A percentile compares a stretch with the other conserved stretches of the same genome.
These are phyloP conservation scores for Hippopotamus amphibius DNA, from an alignment of 2,113 vertebrate genomes.

Conservation along the genomic window DNA sequence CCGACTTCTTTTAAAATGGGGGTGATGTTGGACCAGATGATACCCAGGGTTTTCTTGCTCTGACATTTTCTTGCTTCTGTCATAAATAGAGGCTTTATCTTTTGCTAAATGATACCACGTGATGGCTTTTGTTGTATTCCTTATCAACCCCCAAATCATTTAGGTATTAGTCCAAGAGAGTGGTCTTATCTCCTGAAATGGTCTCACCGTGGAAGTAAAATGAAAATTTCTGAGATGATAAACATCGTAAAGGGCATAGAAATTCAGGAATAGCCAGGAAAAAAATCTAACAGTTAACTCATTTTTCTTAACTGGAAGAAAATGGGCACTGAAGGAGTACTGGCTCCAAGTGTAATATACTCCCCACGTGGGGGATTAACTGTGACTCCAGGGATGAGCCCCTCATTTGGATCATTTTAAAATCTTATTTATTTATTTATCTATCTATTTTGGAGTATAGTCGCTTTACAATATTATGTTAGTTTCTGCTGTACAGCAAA, in stretches of 20 bases:
- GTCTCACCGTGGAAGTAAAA: neutral
- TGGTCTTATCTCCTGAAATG: neutral
- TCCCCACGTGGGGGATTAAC: neutral
- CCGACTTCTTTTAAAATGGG: neutral
- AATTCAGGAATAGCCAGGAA: neutral
- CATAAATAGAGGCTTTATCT: conserved; percentile 1
- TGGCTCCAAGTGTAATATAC: neutral
- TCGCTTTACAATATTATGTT: no score
- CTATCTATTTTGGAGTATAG: no score
- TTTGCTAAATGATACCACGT: neutral
- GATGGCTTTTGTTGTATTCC: neutral
- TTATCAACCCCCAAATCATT: neutral
- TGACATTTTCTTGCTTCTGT: neutral
- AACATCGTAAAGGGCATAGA: neutral
- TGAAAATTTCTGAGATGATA: neutral
- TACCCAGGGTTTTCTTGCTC: neutral
- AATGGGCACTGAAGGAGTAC: neutral
- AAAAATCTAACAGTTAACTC: neutral
- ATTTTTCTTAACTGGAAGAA: neutral
- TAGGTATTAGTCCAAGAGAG: neutral
- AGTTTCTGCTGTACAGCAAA: no score
- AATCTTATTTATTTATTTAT: no score
- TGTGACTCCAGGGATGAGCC: neutral
- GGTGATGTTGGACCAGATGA: neutral
- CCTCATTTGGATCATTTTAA: neutral